These are phyloP conservation scores for Calameuta filiformis DNA, from an alignment of 2,888 invertebrate genomes.

Conservation along the genomic window DNA sequence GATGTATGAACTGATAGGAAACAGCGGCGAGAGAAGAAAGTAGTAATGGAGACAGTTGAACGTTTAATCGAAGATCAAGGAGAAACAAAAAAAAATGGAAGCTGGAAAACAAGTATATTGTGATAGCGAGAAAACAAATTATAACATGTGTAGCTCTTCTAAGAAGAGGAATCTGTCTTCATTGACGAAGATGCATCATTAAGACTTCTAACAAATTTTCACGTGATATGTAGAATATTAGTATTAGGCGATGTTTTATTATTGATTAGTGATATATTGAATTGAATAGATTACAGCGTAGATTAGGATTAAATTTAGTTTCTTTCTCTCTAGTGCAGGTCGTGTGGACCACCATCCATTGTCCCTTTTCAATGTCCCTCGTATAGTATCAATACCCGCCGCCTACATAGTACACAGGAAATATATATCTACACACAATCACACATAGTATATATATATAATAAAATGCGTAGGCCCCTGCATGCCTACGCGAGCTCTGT, in stretches of 20 bases:
- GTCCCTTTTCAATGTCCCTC: neutral
- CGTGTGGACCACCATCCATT: slow-evolving; percentile 32
- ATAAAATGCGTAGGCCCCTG: neutral
- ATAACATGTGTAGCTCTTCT: slow-evolving; percentile 46
- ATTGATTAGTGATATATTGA: slow-evolving; percentile 17
- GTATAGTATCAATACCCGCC: neutral
- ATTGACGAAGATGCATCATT: slow-evolving; percentile 53
- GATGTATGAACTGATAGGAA: slow-evolving; percentile 5
- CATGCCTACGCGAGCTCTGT: neutral
- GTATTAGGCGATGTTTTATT: slow-evolving; percentile 32
- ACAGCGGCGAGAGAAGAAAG: neutral
- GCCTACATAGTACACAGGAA: neutral
- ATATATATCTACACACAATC: neutral
- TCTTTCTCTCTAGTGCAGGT: slow-evolving; percentile 34
- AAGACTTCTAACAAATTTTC: slow-evolving; percentile 58
- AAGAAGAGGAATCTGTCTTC: slow-evolving; percentile 51
- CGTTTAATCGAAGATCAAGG: slow-evolving; percentile 24
- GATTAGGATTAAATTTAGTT: slow-evolving; percentile 32
- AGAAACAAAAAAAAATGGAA: slow-evolving; percentile 16
- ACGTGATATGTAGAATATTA: slow-evolving; percentile 50
- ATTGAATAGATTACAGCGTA: neutral
- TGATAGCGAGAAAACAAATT: slow-evolving; percentile 56
- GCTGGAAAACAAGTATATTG: slow-evolving; percentile 39
- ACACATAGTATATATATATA: neutral
- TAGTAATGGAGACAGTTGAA: slow-evolving; percentile 17